Conservation (phyloP, 2,113 vertebrate species). For the Tetrax tetrax region DNA sequence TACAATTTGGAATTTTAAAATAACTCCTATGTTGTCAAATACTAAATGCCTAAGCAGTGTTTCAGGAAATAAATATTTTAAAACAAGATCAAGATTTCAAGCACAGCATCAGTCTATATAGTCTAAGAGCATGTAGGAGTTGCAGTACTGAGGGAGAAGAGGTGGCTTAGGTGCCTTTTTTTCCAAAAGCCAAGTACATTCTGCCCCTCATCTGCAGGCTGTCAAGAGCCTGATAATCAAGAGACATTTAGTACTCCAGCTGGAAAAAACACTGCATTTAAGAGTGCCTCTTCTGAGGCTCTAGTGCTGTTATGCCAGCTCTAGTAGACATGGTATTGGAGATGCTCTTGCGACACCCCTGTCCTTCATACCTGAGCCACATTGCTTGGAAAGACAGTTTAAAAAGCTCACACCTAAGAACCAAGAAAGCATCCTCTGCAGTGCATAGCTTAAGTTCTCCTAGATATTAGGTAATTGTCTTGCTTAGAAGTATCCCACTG, state of each 20-base stretch:
- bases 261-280: conserved; percentile 36
- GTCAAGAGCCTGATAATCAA: conserved; percentile 35
- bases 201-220: not conserved
- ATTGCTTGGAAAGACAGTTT: not conserved
- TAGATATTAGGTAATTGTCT: not conserved
- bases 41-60: conserved; percentile 9
- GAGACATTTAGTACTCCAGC: conserved; percentile 40
- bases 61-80: conserved; percentile 53
- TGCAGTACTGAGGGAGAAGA: not conserved
- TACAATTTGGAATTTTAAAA: conserved; percentile 33
- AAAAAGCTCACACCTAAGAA: not conserved
- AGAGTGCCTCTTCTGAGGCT: not conserved
- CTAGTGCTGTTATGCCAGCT: not conserved
- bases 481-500: not conserved
- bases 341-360: not conserved
- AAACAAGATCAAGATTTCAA: conserved; percentile 27
- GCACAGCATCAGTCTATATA: not conserved
- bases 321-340: accelerated
- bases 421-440: not conserved
- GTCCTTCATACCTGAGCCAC: not conserved
- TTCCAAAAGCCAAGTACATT: not conserved
- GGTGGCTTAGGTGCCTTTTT: not conserved
- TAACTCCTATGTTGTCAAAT: conserved; percentile 44
- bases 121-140: not conserved
- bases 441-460: not conserved